Base-by-base conservation (phyloP, 1,140 invertebrate species). In the Physella acuta region DNA sequence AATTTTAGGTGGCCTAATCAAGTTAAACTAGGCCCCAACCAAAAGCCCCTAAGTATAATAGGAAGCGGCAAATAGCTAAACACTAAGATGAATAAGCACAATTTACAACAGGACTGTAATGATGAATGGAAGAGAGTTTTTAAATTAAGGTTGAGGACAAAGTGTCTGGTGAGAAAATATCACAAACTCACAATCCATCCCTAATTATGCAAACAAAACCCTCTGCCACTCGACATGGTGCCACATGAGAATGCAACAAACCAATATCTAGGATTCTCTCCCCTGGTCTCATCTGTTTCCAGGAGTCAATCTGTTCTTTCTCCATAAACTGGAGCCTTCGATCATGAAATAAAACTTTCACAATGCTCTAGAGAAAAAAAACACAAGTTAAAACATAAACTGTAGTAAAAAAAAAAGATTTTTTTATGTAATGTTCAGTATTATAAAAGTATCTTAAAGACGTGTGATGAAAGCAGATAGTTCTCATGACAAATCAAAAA, bases 291-390 rank as follows among this genome's bases (percentile, higher is more conserved):
- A 91, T 90, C 62, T 89, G 89, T 82, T 93, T 92, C 95, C 95
- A 98, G 74, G 91, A 90, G 11, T 90, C 88, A 82, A 98, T 93
- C 86, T 97, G 94, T 79, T 98, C 94, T 51, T 91, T 89, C 85
- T 98, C 95, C 84, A 93, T 95, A 82, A 94, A 98, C 81, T 98
- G 95, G 44, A 98, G 86, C n/a, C 95, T 89, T 61, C 95, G 89
- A 83, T 98, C 95, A 86, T 98, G 95, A 85, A 98, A 98, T 78
- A 93, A 94, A 34, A 98, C 92, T 73, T 93, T 90, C 67, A 97
- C 91, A 3, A 94, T 89, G 73, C 92, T 94, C 91, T 94, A 86
- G 63, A 88, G 89, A 81, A 62, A 8, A 55, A 30, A 14, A 55
- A 55, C 28, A 30, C 8, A 24, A 60, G 53, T 11, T 26, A 56